Percentiles rank a stretch among this genome's conserved stretches.
Evolutionary conservation across 2,113 vertebrate species (phyloP).

Genomic region (Aptenodytes forsteri): DNA sequence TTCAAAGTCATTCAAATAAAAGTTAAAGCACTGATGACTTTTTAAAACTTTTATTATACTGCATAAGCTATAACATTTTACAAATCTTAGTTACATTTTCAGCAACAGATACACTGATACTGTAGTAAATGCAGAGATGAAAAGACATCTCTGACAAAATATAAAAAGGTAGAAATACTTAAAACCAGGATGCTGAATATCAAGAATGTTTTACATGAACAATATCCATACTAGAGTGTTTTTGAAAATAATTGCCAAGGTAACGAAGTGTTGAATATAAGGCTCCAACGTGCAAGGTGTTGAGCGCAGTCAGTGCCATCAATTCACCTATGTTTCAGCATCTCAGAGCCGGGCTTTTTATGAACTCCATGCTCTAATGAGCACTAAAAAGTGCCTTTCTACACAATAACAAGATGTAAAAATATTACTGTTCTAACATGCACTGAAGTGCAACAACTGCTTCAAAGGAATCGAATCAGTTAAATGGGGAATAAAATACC

Average conservation of each 20-base stretch:
- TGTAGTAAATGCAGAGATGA: constrained; percentile 67
- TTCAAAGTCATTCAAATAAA: background rate
- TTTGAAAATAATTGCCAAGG: constrained; percentile 20
- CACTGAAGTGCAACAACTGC: constrained; percentile 60
- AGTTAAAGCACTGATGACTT: background rate
- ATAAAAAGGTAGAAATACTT: constrained; percentile 74
- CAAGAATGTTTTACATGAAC: constrained; percentile 26
- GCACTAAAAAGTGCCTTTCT: constrained; percentile 35
- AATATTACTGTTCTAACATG: constrained; percentile 29
- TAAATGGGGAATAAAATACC: constrained; percentile 17
- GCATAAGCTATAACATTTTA: constrained; percentile 72
- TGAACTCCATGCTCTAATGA: background rate
- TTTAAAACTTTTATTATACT: constrained; percentile 71
- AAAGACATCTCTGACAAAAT: constrained; percentile 63
- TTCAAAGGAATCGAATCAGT: constrained; percentile 26
- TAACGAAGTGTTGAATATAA: background rate
- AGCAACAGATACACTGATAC: constrained; percentile 68
- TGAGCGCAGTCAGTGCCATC: background rate
- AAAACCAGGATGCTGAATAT: constrained; percentile 31
- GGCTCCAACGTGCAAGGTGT: background rate
- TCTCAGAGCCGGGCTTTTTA: background rate
- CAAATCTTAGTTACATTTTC: constrained; percentile 69
- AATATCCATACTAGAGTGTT: background rate
- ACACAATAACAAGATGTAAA: constrained; percentile 39
- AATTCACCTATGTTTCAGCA: background rate